These are phyloP conservation scores for Aplysina aerophoba DNA, from an alignment of 37 sponge, comb jelly and placozoan genomes.

Conservation along the genomic window DNA sequence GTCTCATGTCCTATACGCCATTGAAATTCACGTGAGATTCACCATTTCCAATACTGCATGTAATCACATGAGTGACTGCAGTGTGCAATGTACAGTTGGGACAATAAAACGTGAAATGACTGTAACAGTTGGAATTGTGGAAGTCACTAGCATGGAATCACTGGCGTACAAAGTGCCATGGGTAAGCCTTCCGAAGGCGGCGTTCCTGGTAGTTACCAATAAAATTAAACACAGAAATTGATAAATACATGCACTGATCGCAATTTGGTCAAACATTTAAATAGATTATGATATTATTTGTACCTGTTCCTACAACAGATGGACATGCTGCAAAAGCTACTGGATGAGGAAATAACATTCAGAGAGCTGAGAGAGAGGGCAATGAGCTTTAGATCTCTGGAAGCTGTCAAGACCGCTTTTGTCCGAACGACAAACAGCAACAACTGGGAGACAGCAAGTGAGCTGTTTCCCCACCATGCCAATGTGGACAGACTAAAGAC, in stretches of 20 bases:
- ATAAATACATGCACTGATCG: neutral
- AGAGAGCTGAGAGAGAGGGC: neutral
- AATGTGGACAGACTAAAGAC: neutral
- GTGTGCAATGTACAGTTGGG: no score
- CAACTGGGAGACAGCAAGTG: neutral
- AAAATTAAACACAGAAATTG: neutral
- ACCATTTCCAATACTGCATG: no score
- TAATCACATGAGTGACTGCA: no score
- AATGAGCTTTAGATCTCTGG: slow-evolving; percentile 5
- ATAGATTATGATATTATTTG: neutral
- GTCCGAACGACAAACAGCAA: neutral
- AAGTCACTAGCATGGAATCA: no score
- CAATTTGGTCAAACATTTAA: neutral
- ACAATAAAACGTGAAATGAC: no score
- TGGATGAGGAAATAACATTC: neutral
- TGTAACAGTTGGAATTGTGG: no score
- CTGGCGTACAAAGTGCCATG: no score
- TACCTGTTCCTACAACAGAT: neutral
- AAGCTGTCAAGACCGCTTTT: neutral
- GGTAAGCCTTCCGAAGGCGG: no score
- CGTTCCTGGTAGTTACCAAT: no score
- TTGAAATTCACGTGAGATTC: no score
- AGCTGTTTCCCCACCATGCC: neutral
- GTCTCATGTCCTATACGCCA: no score
- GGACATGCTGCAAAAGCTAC: neutral